These are phyloP conservation scores for Sinotaia quadrata DNA, from an alignment of 2,888 invertebrate species.

Conservation along the genomic window DNA sequence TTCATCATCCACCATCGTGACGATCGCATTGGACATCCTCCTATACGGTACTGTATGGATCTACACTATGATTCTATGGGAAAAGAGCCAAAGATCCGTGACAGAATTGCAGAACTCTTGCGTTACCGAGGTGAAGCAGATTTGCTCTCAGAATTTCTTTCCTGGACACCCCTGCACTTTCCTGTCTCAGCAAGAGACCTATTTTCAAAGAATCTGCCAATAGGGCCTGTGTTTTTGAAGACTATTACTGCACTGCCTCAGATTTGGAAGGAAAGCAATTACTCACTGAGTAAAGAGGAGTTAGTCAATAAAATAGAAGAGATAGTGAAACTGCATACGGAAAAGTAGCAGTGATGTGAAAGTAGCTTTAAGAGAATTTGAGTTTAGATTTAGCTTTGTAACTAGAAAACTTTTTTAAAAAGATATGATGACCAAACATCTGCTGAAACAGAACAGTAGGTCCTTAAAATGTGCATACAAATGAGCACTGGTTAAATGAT, in stretches of 20 bases:
- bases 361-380: too few species aligned
- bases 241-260: conserved; percentile 81
- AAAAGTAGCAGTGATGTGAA: too few species aligned
- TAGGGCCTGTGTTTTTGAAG: conserved; percentile 76
- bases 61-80: conserved; percentile 60
- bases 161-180: conserved; percentile 82
- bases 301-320: conserved; percentile 75
- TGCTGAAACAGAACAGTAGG: too few species aligned
- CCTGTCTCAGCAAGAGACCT: conserved; percentile 85
- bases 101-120: conserved; percentile 84
- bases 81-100: conserved; percentile 76
- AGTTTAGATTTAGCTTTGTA: too few species aligned
- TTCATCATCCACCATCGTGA: conserved; percentile 84
- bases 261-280: conserved; percentile 88
- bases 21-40: conserved; percentile 75
- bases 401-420: too few species aligned
- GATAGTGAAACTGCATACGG: too few species aligned
- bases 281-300: conserved; percentile 79
- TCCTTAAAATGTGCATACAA: too few species aligned
- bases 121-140: conserved; percentile 83
- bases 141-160: conserved; percentile 78
- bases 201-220: conserved; percentile 73
- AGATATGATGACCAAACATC: too few species aligned
- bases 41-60: conserved; percentile 59
- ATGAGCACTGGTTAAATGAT: too few species aligned